phyloP scores from a whole-genome alignment of 2,797 vertebrate genomes.

The Heterohyrax brucei region DNA sequence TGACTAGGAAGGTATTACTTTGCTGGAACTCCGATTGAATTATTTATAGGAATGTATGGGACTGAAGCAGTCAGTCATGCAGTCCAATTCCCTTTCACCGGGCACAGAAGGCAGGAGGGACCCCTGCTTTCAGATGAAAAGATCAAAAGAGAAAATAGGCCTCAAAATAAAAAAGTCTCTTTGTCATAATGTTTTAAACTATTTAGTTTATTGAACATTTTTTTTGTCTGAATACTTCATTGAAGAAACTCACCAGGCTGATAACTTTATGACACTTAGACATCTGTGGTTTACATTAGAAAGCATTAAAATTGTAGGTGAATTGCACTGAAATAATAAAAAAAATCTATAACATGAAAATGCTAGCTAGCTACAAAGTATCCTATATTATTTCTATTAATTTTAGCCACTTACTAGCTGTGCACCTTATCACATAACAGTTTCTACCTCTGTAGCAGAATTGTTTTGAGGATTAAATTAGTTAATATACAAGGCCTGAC shows the following conservation, averaged over 20 bases:
- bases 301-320: neutral
- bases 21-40: neutral
- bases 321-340: neutral
- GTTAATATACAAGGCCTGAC: neutral
- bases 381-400: neutral
- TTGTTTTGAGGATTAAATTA: conserved; percentile 3
- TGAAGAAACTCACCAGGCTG: neutral
- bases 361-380: neutral
- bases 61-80: neutral
- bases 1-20: neutral
- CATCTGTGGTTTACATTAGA: neutral
- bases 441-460: neutral
- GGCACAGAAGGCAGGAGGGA: neutral
- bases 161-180: neutral
- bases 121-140: too few relatives aligned
- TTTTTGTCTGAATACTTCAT: neutral
- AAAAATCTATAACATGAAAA: neutral
- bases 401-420: neutral
- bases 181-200: neutral
- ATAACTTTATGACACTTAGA: neutral
- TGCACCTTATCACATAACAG: neutral
- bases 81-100: neutral
- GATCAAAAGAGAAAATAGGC: neutral
- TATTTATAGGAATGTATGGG: neutral
- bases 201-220: neutral